These are phyloP conservation scores for Pentamera pediparva DNA, from an alignment of 53 echinoderm and acorn worm species.

Conservation along the genomic window DNA sequence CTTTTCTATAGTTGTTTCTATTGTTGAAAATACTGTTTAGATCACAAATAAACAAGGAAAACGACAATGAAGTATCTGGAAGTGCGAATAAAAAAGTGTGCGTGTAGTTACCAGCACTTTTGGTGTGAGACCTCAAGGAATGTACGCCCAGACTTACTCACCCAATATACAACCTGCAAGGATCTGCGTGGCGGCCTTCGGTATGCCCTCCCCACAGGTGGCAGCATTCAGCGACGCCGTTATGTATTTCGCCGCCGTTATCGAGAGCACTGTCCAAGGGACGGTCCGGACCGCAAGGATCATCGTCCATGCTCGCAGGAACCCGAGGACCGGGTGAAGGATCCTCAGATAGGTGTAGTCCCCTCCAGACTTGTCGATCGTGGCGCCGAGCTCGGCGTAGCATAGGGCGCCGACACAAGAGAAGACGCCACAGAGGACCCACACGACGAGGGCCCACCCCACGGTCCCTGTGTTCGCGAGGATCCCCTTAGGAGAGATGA, in stretches of 20 bases:
- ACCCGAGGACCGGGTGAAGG: conserved; percentile 49
- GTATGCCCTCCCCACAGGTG: conserved; percentile 30
- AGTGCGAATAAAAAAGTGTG: not conserved
- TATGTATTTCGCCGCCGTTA: conserved; percentile 63
- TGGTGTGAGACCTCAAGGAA: not conserved
- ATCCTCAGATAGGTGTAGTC: conserved; percentile 76
- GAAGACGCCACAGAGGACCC: conserved; percentile 66
- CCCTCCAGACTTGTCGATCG: conserved; percentile 78
- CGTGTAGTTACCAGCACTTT: not conserved
- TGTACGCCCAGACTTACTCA: conserved; percentile 21
- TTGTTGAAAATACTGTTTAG: too few species aligned
- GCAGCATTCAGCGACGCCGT: conserved; percentile 47
- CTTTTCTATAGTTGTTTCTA: too few species aligned
- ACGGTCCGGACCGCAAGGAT: conserved; percentile 68
- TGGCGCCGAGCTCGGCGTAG: conserved; percentile 85
- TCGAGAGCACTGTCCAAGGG: conserved; percentile 53
- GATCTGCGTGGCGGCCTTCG: conserved; percentile 24
- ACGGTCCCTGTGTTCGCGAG: conserved; percentile 67
- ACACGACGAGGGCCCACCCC: conserved; percentile 67
- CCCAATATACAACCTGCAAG: conserved; percentile 48
- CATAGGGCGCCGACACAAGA: conserved; percentile 81
- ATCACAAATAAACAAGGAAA: not conserved
- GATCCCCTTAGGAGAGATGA: conserved; percentile 69
- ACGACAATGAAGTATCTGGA: not conserved
- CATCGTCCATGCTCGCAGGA: conserved; percentile 74